Evolutionary conservation across 2,888 invertebrate genomes (phyloP), one percentile per base, ranked within the genome.

Genomic region (Beris morrisii): DNA sequence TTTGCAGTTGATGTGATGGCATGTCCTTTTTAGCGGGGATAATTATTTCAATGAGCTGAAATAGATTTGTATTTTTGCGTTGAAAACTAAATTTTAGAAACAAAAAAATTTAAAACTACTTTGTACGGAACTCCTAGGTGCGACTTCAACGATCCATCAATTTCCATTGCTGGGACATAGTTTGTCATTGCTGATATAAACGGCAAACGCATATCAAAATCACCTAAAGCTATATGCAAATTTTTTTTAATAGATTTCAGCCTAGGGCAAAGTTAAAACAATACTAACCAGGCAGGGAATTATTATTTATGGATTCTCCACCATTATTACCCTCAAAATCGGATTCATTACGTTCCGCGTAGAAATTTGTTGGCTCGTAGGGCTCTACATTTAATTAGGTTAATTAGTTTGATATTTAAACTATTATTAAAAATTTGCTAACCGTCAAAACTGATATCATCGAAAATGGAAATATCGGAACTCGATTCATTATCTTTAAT

Each of bases 101-200:
- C 9, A 44, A 12, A 28, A 44, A 2, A 1, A 44, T 12, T 11
- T 7, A 22, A 22, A 2, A 22, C 12, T 44, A 69, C 69, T 54
- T 63, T 69, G 48, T 63, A 69, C 12, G 43, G 13, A 9, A 69
- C 65, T 28, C 45, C 53, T 1, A 54, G 9, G 38, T 69, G 63
- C 11, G 58, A 65, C 22, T 54, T 58, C 5, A 67, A 31, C 0
- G 67, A 67, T 3, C 52, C 69, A 38, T 65, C 45, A 12, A 67
- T 65, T 64, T 69, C 69, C 6, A 54, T 45, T 6, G 64, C 53
- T 7, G 54, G 53, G 3, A 44, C 45, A 50, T 45, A 54, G 30
- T 54, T 61, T 15, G 32, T 53, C 28, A 64, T 28, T 5, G 44
- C 44, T 38, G 50, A 50, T 9, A 43, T 44, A 13, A 54, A 64